Evolutionary conservation across 2,113 vertebrate genomes (phyloP).

Genomic region (Nettapus auritus): DNA sequence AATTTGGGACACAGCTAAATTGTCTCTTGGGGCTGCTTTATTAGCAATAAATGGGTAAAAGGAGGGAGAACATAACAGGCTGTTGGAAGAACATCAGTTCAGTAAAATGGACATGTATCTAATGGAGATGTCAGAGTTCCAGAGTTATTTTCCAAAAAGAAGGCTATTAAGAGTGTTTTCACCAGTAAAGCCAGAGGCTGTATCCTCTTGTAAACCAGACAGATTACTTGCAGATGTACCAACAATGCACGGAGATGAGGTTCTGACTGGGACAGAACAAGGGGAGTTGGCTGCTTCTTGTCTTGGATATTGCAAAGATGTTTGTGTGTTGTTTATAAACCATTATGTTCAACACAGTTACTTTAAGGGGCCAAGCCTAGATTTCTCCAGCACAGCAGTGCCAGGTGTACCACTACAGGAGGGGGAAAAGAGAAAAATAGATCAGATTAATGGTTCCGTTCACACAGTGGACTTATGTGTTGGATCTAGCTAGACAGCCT

Average conservation of each 20-base stretch:
- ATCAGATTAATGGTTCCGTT: not conserved
- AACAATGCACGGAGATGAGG: not conserved
- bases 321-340: not conserved
- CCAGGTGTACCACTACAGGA: not conserved
- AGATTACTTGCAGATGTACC: not conserved
- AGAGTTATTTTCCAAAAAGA: not conserved
- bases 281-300: not conserved
- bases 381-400: not conserved
- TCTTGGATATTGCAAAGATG: not conserved
- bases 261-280: not conserved
- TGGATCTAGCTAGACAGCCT: not conserved
- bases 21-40: not conserved
- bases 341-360: not conserved
- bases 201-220: not conserved
- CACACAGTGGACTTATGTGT: accelerated
- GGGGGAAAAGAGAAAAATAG: not conserved
- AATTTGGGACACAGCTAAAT: not conserved
- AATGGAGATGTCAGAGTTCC: not conserved
- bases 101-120: not conserved
- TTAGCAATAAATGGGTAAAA: not conserved
- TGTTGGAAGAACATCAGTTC: not conserved
- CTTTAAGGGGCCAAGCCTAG: not conserved
- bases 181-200: not conserved
- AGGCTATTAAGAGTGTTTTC: not conserved
- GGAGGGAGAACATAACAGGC: not conserved